Evolutionary conservation across 2,888 invertebrate species (phyloP).

Genomic region (Epinotia ramella): DNA sequence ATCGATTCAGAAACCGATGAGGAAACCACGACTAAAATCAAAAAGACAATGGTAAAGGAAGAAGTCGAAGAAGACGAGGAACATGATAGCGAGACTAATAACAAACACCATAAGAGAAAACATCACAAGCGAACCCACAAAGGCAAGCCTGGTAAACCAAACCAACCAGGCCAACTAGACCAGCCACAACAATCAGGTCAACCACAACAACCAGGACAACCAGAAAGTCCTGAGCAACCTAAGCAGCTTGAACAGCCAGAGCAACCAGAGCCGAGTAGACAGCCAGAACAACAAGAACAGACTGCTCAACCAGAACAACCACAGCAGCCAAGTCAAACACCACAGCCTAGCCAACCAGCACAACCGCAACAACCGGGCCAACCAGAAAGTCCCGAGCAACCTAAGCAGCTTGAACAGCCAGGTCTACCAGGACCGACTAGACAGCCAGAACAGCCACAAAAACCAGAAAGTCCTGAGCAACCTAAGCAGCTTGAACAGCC

Average conservation of each 20-base stretch:
- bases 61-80: background rate
- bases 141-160: too few species aligned
- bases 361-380: background rate
- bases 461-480: background rate
- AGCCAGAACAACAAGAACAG: background rate
- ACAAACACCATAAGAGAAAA: background rate
- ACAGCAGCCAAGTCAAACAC: slow-evolving; percentile 26
- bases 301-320: slow-evolving; percentile 2
- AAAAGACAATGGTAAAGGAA: too few species aligned
- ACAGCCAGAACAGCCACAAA: background rate
- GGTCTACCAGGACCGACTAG: background rate
- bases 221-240: slow-evolving; percentile 18
- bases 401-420: background rate
- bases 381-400: background rate
- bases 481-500: background rate
- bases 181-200: slow-evolving; percentile 14
- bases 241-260: slow-evolving; percentile 18
- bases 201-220: slow-evolving; percentile 17
- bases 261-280: background rate
- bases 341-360: slow-evolving; percentile 14
- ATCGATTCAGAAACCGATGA: too few species aligned
- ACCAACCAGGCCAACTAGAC: background rate
- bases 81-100: background rate
- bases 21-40: too few species aligned
- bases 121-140: background rate